A percentile compares a stretch with the other conserved stretches of the same genome.
These are phyloP conservation scores for Apodemus speciosus DNA, from an alignment of 2,113 vertebrate genomes.

Conservation along the genomic window DNA sequence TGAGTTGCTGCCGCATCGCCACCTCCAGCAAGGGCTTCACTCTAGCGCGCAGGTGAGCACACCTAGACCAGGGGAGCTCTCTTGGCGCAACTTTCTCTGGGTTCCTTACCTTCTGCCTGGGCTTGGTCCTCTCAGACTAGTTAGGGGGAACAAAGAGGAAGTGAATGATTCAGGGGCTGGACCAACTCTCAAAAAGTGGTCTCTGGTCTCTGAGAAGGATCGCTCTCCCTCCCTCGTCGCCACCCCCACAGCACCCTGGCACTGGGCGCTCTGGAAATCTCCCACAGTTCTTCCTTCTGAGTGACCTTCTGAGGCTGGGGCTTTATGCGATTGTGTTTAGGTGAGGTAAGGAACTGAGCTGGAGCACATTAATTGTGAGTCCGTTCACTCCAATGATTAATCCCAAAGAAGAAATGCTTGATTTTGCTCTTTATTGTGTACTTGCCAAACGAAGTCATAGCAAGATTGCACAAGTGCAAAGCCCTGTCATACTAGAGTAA, in stretches of 20 bases:
- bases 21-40: neutral
- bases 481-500: neutral
- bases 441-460: neutral
- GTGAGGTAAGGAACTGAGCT: neutral
- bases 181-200: neutral
- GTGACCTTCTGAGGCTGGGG: neutral
- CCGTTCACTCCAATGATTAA: neutral
- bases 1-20: neutral
- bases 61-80: rapidly evolving
- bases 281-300: neutral
- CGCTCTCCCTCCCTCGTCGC: rapidly evolving
- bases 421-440: neutral
- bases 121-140: rapidly evolving
- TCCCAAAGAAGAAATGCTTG: neutral
- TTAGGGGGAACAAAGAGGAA: neutral
- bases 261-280: neutral
- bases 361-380: neutral
- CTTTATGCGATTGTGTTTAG: neutral
- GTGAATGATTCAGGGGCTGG: too few relatives aligned
- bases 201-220: neutral
- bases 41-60: rapidly evolving
- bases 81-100: rapidly evolving
- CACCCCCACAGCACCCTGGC: rapidly evolving
- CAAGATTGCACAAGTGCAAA: neutral
- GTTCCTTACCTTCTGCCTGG: rapidly evolving